These are phyloP conservation scores for Chitala chitala DNA, from an alignment of 2,113 vertebrate genomes.

Conservation along the genomic window DNA sequence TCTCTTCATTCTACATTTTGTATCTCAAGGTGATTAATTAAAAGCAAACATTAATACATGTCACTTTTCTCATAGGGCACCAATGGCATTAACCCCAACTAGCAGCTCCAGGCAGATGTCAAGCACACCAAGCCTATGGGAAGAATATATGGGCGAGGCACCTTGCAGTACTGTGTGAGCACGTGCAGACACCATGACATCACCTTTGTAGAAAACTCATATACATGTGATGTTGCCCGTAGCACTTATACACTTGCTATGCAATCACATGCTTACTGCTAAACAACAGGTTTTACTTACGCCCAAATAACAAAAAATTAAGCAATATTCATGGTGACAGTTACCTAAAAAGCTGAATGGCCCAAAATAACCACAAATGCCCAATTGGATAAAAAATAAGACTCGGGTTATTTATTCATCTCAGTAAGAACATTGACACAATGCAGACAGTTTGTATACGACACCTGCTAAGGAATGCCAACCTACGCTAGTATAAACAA, in stretches of 20 bases:
- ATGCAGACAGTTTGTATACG: conserved; percentile 75
- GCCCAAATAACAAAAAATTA: neutral
- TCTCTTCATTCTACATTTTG: no score
- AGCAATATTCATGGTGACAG: no score
- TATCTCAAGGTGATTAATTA: no score
- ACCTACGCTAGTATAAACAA: conserved; percentile 59
- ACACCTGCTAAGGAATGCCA: conserved; percentile 67
- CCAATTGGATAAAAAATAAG: conserved; percentile 80
- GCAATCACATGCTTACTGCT: neutral
- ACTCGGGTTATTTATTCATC: conserved; percentile 97
- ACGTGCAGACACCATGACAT: neutral
- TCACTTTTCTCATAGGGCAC: conserved; percentile 33
- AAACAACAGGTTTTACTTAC: neutral
- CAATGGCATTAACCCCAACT: no score
- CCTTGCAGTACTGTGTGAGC: conserved; percentile 67
- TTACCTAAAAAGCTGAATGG: neutral
- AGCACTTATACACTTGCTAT: no score
- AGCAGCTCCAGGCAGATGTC: no score
- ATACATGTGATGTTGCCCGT: neutral
- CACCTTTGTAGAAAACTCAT: neutral
- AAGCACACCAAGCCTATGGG: conserved; percentile 47
- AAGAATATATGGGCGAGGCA: conserved; percentile 65
- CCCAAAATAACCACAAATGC: conserved; percentile 23
- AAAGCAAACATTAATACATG: no score
- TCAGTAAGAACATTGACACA: conserved; percentile 97